Conservation (phyloP, 2,888 invertebrate species). For the Ophion ventricosus region DNA sequence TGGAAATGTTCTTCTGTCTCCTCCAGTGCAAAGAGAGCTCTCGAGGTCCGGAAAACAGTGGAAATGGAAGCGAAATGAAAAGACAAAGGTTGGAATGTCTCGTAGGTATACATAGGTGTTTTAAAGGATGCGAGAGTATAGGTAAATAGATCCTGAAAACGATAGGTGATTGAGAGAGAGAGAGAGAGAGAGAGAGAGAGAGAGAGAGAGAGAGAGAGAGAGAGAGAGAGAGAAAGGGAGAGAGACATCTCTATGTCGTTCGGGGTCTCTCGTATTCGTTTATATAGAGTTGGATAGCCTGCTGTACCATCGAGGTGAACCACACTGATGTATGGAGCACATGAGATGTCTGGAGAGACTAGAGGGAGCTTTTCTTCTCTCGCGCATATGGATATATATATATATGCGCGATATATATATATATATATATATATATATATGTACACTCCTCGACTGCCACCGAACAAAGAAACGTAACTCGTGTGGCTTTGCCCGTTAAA, state of each 20-base stretch:
- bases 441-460: conserved; percentile 42
- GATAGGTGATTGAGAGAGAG: conserved; percentile 39
- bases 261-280: not conserved
- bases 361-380: conserved; percentile 32
- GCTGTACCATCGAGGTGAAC: conserved; percentile 1
- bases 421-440: conserved; percentile 35
- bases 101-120: not conserved
- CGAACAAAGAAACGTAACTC: conserved; percentile 59
- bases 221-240: too few relatives aligned
- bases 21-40: conserved; percentile 5
- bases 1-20: not conserved
- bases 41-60: not conserved
- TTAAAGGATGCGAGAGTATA: conserved; percentile 17
- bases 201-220: not conserved
- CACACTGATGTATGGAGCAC: conserved; percentile 18
- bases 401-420: too few relatives aligned
- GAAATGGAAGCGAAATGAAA: conserved; percentile 17
- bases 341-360: conserved; percentile 20
- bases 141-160: conserved; percentile 49
- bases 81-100: conserved; percentile 4
- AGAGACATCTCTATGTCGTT: conserved; percentile 1
- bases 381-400: not conserved
- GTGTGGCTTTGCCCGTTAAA: not conserved
- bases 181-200: not conserved
- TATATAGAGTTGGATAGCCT: not conserved